Evolutionary conservation across 2,888 invertebrate genomes (phyloP), one percentile per base, ranked within the genome.

Genomic region (Penaeus monodon): DNA sequence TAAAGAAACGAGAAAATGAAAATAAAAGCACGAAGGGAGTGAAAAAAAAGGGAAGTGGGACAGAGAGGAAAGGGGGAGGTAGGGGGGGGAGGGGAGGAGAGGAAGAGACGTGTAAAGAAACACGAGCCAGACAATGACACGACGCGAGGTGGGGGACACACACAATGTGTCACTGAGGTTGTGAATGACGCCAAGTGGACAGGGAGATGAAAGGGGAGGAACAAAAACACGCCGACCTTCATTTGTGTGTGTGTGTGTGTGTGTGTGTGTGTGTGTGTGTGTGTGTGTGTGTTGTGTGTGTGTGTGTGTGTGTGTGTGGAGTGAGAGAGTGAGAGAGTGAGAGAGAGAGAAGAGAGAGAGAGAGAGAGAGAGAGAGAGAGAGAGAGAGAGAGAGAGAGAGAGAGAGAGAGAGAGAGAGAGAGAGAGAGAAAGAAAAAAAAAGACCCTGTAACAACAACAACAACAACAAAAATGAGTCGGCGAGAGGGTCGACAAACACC

Each of bases 331-430:
- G 83, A 64, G 33, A 76, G 38, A 63, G 38, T 38, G 63, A 33
- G 76, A 83, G 64, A 74, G 49, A 74, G 49, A 64, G 65, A 65
- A 65, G 14, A 80, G 63, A 65, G 80, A 24, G 80, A 64, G 65
- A 24, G 80, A 29, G 65, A 27, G 66, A 29, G 80, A 22, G 17
- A 65, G 20, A 65, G 80, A 24, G 8, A 44, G 38, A 44, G 38
- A 44, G 8, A 44, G 38, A 44, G 8, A 44, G 38, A 44, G 38
- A 44, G 38, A 44, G 38, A 44, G 38, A 44, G 8, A 44, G 38
- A 44, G 38, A 44, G 8, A 44, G 38, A 44, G 38, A 44, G 8
- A 2, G 38, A 44, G 38, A 44, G 38, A 2, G 38, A 44, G 8
- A 44, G 38, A 2, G 38, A 44, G 10, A 44, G 44, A 44, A 44